Evolutionary conservation across 2,888 invertebrate species (phyloP).

Genomic region (Melikaiella ostensackeni): DNA sequence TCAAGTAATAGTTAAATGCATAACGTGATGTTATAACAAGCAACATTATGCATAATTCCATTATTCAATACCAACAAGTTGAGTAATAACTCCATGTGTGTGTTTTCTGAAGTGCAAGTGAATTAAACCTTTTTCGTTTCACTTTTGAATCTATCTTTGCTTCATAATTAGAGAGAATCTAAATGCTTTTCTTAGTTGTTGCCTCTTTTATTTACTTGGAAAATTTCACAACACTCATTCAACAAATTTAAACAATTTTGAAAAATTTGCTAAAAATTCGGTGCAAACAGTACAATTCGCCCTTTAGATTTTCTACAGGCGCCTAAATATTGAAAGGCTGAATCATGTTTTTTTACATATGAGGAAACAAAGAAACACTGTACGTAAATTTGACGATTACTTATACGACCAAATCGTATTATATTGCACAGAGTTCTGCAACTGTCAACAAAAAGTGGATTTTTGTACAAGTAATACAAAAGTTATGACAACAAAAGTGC

Average conservation of each 20-base stretch:
- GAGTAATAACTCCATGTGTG: slow-evolving; percentile 10
- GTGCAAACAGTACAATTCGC: not conserved
- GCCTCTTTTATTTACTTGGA: not conserved
- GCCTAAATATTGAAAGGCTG: not conserved
- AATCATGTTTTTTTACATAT: slow-evolving; percentile 6
- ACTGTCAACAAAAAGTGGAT: not conserved
- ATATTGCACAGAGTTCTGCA: not conserved
- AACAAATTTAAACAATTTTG: not conserved
- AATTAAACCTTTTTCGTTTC: not conserved
- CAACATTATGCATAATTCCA: slow-evolving; percentile 7
- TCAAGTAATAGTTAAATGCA: slow-evolving; percentile 21
- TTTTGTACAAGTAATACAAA: not conserved
- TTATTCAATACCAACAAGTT: slow-evolving; percentile 34
- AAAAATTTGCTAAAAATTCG: not conserved
- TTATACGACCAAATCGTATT: not conserved
- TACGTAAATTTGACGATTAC: not conserved
- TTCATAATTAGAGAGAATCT: not conserved
- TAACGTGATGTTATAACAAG: slow-evolving; percentile 26
- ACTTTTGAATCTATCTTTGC: slow-evolving; percentile 7
- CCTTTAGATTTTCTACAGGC: not conserved
- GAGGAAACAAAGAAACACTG: not conserved
- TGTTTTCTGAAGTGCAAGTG: not conserved
- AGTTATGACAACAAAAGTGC: not conserved
- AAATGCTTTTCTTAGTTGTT: not conserved
- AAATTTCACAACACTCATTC: not conserved